Evolutionary conservation across 35 echinoderm and acorn worm genomes (phyloP).

Genomic region (Apostichopus japonicus): DNA sequence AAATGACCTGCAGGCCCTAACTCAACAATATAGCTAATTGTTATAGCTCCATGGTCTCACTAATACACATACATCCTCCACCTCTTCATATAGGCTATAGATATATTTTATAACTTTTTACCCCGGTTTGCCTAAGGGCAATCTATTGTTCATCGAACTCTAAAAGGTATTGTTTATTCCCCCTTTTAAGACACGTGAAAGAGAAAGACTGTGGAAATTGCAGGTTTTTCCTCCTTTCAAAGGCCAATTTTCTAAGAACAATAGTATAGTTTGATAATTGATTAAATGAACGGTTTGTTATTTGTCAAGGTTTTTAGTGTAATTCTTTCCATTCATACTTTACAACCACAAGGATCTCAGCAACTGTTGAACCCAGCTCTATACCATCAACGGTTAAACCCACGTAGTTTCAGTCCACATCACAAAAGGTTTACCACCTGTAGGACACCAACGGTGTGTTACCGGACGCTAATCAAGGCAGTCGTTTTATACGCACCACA

Average conservation of each 20-base stretch:
- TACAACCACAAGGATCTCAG: background rate
- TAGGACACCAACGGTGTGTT: too few species aligned
- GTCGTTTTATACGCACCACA: too few species aligned
- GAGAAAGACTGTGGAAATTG: background rate
- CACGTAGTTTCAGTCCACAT: background rate
- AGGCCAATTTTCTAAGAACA: background rate
- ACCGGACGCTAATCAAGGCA: too few species aligned
- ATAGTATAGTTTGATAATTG: background rate
- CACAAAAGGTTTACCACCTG: background rate
- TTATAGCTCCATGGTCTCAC: background rate
- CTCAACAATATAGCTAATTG: background rate
- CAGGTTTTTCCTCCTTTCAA: background rate
- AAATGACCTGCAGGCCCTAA: too few species aligned
- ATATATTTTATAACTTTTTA: background rate
- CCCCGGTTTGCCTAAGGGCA: background rate
- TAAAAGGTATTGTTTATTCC: background rate
- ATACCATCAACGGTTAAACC: background rate
- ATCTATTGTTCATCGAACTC: background rate
- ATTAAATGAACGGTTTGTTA: background rate
- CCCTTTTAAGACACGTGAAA: too few species aligned
- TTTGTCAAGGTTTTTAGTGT: background rate
- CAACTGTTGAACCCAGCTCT: background rate
- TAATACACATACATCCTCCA: background rate
- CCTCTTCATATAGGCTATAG: background rate
- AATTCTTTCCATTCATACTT: too few species aligned